Conservation (phyloP, 2,797 vertebrate species). For the Acipenser transmontanus region DNA sequence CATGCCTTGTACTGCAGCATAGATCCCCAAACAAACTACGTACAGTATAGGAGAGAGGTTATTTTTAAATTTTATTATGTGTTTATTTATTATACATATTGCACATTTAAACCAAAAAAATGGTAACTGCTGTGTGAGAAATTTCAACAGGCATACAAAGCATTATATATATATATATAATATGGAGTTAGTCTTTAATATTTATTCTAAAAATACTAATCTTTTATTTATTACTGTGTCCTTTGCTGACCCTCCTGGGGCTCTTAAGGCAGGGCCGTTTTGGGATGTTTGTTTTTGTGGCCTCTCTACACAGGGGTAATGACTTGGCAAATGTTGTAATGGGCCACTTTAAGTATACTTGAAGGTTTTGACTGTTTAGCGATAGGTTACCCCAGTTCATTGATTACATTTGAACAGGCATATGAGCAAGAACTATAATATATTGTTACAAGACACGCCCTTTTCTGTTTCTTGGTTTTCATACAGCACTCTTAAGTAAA, state of each 20-base stretch:
- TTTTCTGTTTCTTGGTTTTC: conserved; percentile 21
- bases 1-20: too few relatives aligned
- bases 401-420: conserved; percentile 18
- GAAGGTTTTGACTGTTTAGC: conserved; percentile 17
- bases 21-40: too few relatives aligned
- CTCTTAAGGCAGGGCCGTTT: too few relatives aligned
- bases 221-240: conserved; percentile 12
- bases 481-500: conserved; percentile 17
- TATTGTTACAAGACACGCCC: conserved; percentile 27
- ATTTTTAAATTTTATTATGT: too few relatives aligned
- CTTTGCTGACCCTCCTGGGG: too few relatives aligned
- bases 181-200: too few relatives aligned
- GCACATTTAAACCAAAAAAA: too few relatives aligned
- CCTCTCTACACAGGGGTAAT: conserved; percentile 13
- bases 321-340: conserved; percentile 19
- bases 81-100: too few relatives aligned
- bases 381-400: conserved; percentile 18
- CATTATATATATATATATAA: too few relatives aligned
- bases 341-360: conserved; percentile 24
- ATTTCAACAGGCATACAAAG: too few relatives aligned
- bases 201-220: neutral
- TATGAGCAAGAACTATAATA: conserved; percentile 25
- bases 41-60: too few relatives aligned
- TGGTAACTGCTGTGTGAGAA: too few relatives aligned
- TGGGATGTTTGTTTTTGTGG: conserved; percentile 8